These are phyloP conservation scores for Cosmia pyralina DNA, from an alignment of 2,888 invertebrate genomes.

Conservation along the genomic window DNA sequence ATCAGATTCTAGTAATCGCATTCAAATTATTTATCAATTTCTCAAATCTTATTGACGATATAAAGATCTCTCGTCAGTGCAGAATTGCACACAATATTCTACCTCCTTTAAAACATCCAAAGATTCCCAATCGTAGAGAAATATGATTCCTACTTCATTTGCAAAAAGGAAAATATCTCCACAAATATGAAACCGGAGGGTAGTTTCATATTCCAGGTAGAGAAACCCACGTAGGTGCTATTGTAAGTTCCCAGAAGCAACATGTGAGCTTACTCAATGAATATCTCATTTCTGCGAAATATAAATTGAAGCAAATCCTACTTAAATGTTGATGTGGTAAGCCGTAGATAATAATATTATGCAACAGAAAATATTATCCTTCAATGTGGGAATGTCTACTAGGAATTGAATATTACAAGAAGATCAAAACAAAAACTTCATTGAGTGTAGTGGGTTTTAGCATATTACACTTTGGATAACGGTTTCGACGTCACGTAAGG, in stretches of 20 bases:
- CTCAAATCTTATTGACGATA: not conserved
- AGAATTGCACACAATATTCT: not conserved
- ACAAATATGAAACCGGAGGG: not conserved
- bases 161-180: not conserved
- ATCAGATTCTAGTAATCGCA: not conserved
- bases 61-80: not conserved
- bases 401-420: not conserved
- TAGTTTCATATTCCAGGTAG: slow-evolving; percentile 9
- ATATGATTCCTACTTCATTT: not conserved
- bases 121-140: not conserved
- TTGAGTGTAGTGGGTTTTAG: too few species aligned
- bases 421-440: not conserved
- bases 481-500: not conserved
- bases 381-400: too few species aligned
- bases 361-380: slow-evolving; percentile 9
- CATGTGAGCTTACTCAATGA: not conserved
- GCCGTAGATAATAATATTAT: slow-evolving; percentile 7
- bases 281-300: not conserved
- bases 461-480: not conserved
- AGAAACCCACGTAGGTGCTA: not conserved
- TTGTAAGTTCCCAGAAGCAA: slow-evolving; percentile 2
- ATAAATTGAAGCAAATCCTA: slow-evolving; percentile 1
- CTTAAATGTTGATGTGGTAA: slow-evolving; percentile 1
- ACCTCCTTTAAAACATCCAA: not conserved
- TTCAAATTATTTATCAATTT: not conserved